Conservation (phyloP, 2,797 vertebrate species). For the Synaphobranchus kaupii region DNA sequence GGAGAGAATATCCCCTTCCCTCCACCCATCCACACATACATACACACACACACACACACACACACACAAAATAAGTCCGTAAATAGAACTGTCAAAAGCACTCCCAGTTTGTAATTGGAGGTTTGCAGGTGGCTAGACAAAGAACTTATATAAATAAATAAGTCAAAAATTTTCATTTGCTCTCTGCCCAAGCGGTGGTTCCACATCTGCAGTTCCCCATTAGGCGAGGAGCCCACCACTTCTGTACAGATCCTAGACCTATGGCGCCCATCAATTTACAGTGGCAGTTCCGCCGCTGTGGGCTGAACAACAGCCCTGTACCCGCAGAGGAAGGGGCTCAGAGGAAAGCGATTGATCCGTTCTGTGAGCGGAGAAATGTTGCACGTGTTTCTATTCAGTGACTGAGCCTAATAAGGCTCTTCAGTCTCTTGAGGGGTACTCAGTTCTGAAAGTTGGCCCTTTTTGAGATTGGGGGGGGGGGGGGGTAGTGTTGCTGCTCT, state of each 20-base stretch:
- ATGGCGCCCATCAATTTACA: constrained; percentile 4
- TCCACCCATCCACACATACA: background rate
- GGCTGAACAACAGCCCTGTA: background rate
- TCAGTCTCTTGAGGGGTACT: constrained; percentile 26
- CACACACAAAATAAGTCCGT: background rate
- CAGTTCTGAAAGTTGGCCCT: background rate
- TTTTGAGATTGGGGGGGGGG: background rate
- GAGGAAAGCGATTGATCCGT: constrained; percentile 2
- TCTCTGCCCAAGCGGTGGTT: background rate
- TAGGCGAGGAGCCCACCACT: background rate
- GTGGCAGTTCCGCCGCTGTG: background rate
- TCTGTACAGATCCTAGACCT: constrained; percentile 1
- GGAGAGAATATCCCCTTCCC: background rate
- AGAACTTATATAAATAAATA: background rate
- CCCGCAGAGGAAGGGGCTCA: background rate
- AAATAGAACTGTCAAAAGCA: constrained; percentile 30
- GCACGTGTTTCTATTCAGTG: constrained; percentile 26
- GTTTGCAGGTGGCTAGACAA: constrained; percentile 32
- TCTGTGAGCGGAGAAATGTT: constrained; percentile 18
- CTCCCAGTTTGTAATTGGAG: constrained; percentile 31
- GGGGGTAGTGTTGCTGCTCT: background rate
- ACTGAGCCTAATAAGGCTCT: constrained; percentile 22
- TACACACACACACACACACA: background rate
- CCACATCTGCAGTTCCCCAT: background rate
- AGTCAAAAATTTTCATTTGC: background rate